Percentiles rank a stretch among this genome's conserved stretches.
phyloP scores from a whole-genome alignment of 2,113 vertebrate genomes.

The Globicephala melas region DNA sequence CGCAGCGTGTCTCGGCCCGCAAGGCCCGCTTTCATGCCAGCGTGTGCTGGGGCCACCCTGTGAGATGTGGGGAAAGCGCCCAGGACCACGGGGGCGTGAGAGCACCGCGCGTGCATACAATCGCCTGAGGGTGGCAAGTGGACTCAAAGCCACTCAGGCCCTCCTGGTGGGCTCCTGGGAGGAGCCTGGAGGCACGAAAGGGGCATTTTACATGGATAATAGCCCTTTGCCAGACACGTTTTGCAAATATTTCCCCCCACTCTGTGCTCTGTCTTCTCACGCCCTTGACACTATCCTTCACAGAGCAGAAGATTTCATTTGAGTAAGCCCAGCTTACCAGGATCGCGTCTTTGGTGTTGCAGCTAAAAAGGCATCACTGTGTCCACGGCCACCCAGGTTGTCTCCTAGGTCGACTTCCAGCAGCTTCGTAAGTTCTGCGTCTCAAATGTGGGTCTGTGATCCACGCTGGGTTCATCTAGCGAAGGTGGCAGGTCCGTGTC shows the following conservation, averaged over 20 bases:
- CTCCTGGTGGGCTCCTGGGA: background rate
- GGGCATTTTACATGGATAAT: no score
- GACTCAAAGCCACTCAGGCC: no score
- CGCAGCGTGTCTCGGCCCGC: fast-evolving
- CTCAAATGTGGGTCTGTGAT: background rate
- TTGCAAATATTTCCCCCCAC: background rate
- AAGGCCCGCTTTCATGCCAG: background rate
- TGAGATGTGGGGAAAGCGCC: background rate
- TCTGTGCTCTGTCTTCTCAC: background rate
- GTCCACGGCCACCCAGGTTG: no score
- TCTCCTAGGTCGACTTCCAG: background rate
- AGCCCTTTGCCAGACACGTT: background rate
- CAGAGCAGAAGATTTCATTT: background rate
- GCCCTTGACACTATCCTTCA: background rate
- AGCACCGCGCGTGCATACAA: fast-evolving
- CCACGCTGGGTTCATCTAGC: background rate
- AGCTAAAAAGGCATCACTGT: background rate
- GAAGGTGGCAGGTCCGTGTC: background rate
- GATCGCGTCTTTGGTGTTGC: background rate
- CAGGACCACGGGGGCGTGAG: fast-evolving
- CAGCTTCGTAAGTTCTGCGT: background rate
- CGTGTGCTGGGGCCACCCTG: fast-evolving
- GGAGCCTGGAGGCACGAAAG: fast-evolving
- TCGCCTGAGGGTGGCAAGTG: fast-evolving
- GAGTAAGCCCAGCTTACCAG: background rate